Conservation (phyloP, 2,888 invertebrate species). For the Neuroscelio doddi region DNA sequence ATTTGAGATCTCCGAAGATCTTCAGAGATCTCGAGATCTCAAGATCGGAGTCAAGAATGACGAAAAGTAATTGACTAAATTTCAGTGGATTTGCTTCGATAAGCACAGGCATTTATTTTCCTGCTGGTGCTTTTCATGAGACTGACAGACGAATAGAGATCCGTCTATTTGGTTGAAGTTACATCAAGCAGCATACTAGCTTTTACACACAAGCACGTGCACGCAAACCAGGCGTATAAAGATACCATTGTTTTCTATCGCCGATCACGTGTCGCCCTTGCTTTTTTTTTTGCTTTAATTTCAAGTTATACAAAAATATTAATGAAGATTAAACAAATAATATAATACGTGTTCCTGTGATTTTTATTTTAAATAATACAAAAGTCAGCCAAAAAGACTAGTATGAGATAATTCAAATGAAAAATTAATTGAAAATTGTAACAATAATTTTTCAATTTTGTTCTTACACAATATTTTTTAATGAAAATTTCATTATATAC, state of each 20-base stretch:
- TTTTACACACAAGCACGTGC: conserved; percentile 35
- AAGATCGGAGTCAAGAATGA: conserved; percentile 23
- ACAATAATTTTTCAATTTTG: no score
- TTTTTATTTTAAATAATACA: no score
- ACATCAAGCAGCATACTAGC: conserved; percentile 40
- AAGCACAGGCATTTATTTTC: conserved; percentile 23
- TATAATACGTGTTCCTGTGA: no score
- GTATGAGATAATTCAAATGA: no score
- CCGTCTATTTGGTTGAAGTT: conserved; percentile 46
- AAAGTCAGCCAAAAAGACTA: no score
- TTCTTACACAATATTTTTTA: no score
- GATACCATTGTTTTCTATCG: conserved; percentile 37
- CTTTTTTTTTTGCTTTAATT: no score
- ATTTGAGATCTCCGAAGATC: conserved; percentile 9
- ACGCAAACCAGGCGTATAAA: conserved; percentile 28
- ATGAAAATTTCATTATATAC: no score
- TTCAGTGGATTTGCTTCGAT: conserved; percentile 16
- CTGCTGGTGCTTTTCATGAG: conserved; percentile 15
- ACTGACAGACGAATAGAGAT: conserved; percentile 40
- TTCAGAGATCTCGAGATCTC: conserved; percentile 22
- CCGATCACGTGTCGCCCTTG: not conserved
- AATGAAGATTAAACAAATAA: no score
- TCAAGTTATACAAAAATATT: no score
- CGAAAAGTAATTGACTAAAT: conserved; percentile 30
- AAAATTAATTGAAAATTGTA: no score